Base-by-base conservation (phyloP, 2,888 invertebrate genomes). In the Drosophila mercatorum region DNA sequence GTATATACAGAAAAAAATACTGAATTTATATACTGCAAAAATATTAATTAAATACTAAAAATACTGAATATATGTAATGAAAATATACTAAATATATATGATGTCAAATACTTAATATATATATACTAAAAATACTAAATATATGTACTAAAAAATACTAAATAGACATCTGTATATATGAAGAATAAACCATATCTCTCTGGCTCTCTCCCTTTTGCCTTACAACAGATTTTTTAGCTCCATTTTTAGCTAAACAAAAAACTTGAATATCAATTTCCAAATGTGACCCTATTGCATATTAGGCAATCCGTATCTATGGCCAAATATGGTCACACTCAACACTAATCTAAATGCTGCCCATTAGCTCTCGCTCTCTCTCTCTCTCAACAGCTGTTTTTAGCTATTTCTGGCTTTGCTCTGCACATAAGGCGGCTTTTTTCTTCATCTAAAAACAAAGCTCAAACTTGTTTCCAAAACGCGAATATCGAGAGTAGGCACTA, bases 271-370 rank as follows among this genome's bases (percentile, higher is more conserved):
- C 31, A 58, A 59, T 63, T 52, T 22, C 8, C 22, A 64, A 64
- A 40, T 60, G 58, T 43, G 22, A 53, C 69, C 64, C 57, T 64
- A 55, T 43, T 36, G 44, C 46, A 59, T 28, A 55, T 41, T 51
- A n/a, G 72, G 53, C 63, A 64, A 70, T 69, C 72, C 64, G 64
- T 70, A 70, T 11, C 46, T 69, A 31, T 11, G n/a, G 36, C 80
- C 81, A 75, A 69, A 80, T 75, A 80, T 80, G 81, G 81, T 52
- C 68, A 68, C 72, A 78, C 44, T 63, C 43, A 58, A 40, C 63
- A 40, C 56, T 47, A 65, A 75, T 59, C 58, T 36, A 62, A 62
- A 62, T 71, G 53, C 57, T 51, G 63, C 40, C 64, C 75, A 64
- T 75, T 67, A 68, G 44, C 41, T 49, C 36, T 11, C 34, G 4